Conservation (phyloP, 1,140 invertebrate species). For the Bombus soroeensis region DNA sequence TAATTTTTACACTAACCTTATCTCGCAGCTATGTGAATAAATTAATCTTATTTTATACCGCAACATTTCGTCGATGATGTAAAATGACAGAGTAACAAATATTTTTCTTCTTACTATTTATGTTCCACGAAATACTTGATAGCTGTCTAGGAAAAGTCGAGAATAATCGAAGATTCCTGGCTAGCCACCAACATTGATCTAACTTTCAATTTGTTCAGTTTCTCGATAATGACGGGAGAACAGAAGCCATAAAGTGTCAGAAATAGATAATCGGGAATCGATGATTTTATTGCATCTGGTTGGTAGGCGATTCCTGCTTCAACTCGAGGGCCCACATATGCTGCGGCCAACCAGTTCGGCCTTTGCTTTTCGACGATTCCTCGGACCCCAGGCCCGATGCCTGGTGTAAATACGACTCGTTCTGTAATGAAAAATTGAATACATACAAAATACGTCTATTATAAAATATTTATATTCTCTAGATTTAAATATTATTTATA, state of each 20-base stretch:
- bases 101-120: background rate
- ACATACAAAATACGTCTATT: background rate
- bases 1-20: background rate
- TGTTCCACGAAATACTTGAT: background rate
- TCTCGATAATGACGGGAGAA: background rate
- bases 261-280: slow-evolving; percentile 7
- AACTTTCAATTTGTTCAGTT: slow-evolving; percentile 20
- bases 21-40: background rate
- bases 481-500: background rate
- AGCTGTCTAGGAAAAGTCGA: background rate
- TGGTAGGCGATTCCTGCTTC: slow-evolving; percentile 87
- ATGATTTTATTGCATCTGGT: slow-evolving; percentile 67
- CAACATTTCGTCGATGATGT: background rate
- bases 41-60: background rate
- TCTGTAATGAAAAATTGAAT: slow-evolving; percentile 72
- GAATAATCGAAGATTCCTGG: background rate
- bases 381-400: slow-evolving; percentile 69
- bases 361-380: slow-evolving; percentile 85
- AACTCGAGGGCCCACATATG: slow-evolving; percentile 96
- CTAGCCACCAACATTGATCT: background rate
- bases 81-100: background rate
- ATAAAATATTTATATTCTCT: background rate
- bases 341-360: slow-evolving; percentile 96
- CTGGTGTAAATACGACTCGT: slow-evolving; percentile 72
- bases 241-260: background rate